phyloP scores from a whole-genome alignment of 2,113 vertebrate species.

The Sturnus vulgaris region DNA sequence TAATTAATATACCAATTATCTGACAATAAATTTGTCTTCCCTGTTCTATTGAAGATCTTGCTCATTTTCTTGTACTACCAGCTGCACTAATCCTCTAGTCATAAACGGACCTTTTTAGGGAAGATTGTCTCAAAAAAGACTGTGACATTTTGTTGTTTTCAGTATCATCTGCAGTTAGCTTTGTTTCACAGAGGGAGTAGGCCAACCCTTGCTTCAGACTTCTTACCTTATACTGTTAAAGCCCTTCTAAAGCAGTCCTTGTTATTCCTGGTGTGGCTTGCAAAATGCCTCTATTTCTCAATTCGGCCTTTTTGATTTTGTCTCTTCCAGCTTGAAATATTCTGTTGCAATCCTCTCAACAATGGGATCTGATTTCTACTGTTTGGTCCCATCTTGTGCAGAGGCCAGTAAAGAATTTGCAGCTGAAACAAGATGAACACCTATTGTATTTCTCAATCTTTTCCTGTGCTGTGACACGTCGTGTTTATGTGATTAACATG shows the following conservation, averaged over 20 bases:
- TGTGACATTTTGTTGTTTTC: neutral
- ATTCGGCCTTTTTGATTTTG: neutral
- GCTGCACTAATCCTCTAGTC: neutral
- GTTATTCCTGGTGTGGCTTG: neutral
- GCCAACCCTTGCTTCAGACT: neutral
- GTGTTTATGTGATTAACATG: neutral
- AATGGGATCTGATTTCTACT: neutral
- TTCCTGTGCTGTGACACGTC: neutral
- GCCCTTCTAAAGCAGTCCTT: neutral
- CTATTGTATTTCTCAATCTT: neutral
- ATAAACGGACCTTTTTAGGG: neutral
- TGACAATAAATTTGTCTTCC: neutral
- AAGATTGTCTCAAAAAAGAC: neutral
- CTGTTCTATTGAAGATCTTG: neutral
- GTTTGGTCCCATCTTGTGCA: neutral
- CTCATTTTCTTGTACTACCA: neutral
- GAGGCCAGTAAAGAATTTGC: neutral
- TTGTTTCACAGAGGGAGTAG: neutral
- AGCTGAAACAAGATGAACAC: neutral
- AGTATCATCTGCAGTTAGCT: neutral
- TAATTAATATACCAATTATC: no score
- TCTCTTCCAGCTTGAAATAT: neutral
- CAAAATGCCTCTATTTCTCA: neutral
- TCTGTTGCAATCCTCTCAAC: neutral
- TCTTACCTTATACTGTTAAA: neutral